Percentiles rank a stretch among this genome's conserved stretches.
Conservation (phyloP, 2,113 vertebrate genomes). For the Echinops telfairi region DNA sequence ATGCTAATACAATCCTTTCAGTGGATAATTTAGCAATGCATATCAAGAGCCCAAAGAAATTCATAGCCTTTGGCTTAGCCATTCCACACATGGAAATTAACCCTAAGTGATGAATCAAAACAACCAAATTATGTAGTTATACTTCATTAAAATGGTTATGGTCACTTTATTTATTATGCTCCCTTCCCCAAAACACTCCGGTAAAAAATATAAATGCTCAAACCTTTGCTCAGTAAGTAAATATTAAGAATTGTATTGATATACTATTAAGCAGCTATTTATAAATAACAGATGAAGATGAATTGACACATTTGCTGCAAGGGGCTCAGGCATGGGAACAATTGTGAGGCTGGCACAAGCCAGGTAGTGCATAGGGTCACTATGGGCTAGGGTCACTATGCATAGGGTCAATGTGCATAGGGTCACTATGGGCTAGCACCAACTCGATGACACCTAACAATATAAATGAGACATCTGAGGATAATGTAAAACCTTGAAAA, state of each 20-base stretch:
- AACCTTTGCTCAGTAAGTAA: neutral
- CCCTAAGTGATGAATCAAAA: neutral
- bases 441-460: too few species aligned
- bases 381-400: too few species aligned
- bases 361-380: too few species aligned
- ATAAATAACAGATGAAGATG: too few species aligned
- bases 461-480: slow-evolving; percentile 3
- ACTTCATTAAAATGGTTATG: slow-evolving; percentile 33
- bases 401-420: too few species aligned
- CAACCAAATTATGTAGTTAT: neutral
- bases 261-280: slow-evolving; percentile 16
- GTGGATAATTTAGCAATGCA: neutral
- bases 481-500: slow-evolving; percentile 8
- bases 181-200: neutral
- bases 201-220: slow-evolving; percentile 20
- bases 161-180: neutral
- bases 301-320: too few species aligned
- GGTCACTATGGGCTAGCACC: too few species aligned
- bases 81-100: neutral
- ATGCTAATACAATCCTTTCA: neutral
- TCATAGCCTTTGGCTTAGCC: neutral
- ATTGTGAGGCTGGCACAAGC: too few species aligned
- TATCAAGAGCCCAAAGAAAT: neutral
- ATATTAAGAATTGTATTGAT: slow-evolving; percentile 20
- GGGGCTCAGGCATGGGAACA: too few species aligned